Evolutionary conservation across 2,113 vertebrate genomes (phyloP).

Genomic region (Bufo gargarizans): DNA sequence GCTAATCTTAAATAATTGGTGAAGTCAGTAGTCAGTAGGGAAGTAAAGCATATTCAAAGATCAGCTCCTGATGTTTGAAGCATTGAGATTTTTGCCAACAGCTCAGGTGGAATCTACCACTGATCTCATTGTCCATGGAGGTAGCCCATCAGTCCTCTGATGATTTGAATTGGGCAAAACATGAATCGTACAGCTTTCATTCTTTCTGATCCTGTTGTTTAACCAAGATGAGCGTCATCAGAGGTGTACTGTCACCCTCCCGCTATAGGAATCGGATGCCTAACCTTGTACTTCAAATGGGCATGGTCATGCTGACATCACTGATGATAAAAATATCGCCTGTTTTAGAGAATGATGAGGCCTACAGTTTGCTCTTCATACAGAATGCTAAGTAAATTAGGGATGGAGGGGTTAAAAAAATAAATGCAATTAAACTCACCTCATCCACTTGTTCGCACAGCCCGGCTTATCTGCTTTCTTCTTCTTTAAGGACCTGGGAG

Average conservation of each 20-base stretch:
- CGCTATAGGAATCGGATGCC: not conserved
- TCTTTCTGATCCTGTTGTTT: not conserved
- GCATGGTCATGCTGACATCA: not conserved
- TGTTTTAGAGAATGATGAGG: too few relatives aligned
- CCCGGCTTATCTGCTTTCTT: too few relatives aligned
- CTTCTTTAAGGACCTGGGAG: too few relatives aligned
- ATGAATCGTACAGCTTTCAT: not conserved
- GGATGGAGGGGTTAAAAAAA: too few relatives aligned
- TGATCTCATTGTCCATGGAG: not conserved
- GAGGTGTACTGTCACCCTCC: not conserved
- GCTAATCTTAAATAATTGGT: not conserved
- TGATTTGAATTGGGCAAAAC: not conserved
- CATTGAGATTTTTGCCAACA: not conserved
- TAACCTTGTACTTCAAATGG: not conserved
- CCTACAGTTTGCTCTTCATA: too few relatives aligned
- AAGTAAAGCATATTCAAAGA: not conserved
- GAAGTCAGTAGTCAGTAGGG: not conserved
- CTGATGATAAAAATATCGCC: too few relatives aligned
- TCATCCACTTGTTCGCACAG: too few relatives aligned
- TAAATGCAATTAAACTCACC: too few relatives aligned
- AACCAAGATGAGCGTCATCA: not conserved
- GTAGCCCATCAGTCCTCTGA: not conserved
- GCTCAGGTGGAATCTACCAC: not conserved
- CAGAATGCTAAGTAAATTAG: too few relatives aligned
- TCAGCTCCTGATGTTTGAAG: not conserved